These are phyloP conservation scores for Eclectus roratus DNA, from an alignment of 2,113 vertebrate genomes.

Conservation along the genomic window DNA sequence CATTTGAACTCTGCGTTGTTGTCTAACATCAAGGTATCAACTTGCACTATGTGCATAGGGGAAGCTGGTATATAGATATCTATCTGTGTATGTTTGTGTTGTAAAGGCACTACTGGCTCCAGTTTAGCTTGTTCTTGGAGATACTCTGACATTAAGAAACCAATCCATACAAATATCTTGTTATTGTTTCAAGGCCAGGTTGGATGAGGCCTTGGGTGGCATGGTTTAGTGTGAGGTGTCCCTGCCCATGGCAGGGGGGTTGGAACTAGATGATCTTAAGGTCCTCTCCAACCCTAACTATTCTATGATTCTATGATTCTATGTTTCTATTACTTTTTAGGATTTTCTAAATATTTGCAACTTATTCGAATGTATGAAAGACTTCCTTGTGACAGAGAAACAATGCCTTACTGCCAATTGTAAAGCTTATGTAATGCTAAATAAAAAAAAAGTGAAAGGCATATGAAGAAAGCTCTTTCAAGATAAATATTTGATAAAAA, in stretches of 20 bases:
- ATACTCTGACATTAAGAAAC: background rate
- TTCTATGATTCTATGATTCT: no score
- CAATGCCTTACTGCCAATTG: background rate
- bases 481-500: background rate
- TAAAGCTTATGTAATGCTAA: background rate
- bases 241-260: no score
- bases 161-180: background rate
- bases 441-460: background rate
- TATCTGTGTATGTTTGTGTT: background rate
- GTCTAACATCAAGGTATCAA: background rate
- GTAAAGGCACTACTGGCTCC: fast-evolving
- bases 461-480: background rate
- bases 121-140: background rate
- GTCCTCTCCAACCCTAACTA: no score
- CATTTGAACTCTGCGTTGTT: background rate
- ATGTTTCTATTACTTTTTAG: background rate
- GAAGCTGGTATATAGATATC: background rate
- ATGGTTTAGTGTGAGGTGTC: no score
- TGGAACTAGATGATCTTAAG: no score
- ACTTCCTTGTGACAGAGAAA: background rate
- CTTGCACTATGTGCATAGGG: no score
- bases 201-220: no score
- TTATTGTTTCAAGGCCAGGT: background rate
- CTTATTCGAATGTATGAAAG: background rate
- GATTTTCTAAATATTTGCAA: background rate